These are phyloP conservation scores for Oncorhynchus gorbuscha DNA, from an alignment of 2,113 vertebrate species.

Conservation along the genomic window DNA sequence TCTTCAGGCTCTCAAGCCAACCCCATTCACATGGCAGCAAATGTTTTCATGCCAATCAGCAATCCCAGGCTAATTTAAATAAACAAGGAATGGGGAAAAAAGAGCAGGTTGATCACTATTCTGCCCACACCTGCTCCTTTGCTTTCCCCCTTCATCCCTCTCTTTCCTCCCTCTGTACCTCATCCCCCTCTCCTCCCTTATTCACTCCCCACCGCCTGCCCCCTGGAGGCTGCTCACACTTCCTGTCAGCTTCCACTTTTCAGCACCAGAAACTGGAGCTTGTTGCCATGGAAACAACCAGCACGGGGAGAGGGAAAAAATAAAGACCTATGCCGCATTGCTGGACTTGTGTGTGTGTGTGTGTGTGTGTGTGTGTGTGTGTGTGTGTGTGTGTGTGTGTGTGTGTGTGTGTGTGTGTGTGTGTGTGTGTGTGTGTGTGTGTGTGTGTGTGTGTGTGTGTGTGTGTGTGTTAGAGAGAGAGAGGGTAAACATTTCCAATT, in stretches of 20 bases:
- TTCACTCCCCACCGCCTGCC: slow-evolving; percentile 24
- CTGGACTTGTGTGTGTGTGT: slow-evolving; percentile 58
- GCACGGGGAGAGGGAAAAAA: slow-evolving; percentile 44
- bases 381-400: slow-evolving; percentile 18
- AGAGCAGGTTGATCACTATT: slow-evolving; percentile 39
- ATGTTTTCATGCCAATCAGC: slow-evolving; percentile 49
- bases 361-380: slow-evolving; percentile 25
- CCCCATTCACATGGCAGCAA: slow-evolving; percentile 54
- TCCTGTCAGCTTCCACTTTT: slow-evolving; percentile 75
- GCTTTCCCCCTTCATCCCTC: slow-evolving; percentile 14
- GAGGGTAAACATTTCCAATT: too few relatives aligned
- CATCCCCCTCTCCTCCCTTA: slow-evolving; percentile 3
- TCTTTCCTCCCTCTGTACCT: slow-evolving; percentile 16
- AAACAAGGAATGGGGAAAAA: slow-evolving; percentile 26
- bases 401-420: slow-evolving; percentile 27
- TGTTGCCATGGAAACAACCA: slow-evolving; percentile 80
- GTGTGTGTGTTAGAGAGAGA: slow-evolving; percentile 5
- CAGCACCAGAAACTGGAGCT: slow-evolving; percentile 73
- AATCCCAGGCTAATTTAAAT: slow-evolving; percentile 35
- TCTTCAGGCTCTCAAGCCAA: slow-evolving; percentile 37
- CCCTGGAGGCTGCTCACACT: slow-evolving; percentile 68
- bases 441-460: slow-evolving; percentile 36
- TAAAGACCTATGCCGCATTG: slow-evolving; percentile 71
- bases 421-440: slow-evolving; percentile 21
- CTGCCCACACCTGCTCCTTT: slow-evolving; percentile 26